These are phyloP conservation scores for Drosophila kuntzei DNA, from an alignment of 2,888 invertebrate genomes.

Conservation along the genomic window DNA sequence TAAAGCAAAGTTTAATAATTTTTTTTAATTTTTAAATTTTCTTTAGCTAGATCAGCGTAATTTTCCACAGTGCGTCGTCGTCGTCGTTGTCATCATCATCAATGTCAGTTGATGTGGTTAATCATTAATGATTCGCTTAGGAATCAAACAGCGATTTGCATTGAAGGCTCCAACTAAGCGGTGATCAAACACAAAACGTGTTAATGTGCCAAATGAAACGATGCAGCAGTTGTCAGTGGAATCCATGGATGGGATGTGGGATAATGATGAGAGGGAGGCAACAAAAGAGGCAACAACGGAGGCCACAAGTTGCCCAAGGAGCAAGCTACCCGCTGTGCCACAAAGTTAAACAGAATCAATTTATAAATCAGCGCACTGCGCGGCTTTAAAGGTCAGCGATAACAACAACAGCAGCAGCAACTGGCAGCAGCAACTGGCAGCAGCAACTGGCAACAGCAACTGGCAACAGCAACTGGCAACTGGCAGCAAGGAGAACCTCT, in stretches of 20 bases:
- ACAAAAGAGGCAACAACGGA: not conserved
- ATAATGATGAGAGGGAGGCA: not conserved
- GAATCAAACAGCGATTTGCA: constrained; percentile 37
- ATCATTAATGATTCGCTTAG: constrained; percentile 70
- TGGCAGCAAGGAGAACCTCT: constrained; percentile 39
- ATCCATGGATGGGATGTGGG: constrained; percentile 11
- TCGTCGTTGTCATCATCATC: constrained; percentile 22
- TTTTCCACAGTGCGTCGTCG: not conserved
- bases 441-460: constrained; percentile 38
- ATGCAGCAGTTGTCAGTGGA: constrained; percentile 58
- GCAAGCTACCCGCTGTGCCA: constrained; percentile 81
- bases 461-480: constrained; percentile 37
- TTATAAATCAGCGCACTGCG: constrained; percentile 83
- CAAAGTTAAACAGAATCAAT: constrained; percentile 83
- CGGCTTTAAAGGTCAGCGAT: constrained; percentile 82
- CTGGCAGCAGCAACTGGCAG: constrained; percentile 25
- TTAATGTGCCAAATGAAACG: constrained; percentile 76
- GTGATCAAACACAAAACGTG: constrained; percentile 64
- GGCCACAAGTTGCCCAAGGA: constrained; percentile 11
- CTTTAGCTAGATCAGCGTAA: not conserved
- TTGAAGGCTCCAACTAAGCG: constrained; percentile 25
- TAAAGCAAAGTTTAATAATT: not conserved
- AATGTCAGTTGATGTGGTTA: constrained; percentile 48
- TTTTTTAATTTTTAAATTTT: not conserved
- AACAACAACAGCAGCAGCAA: constrained; percentile 57